Evolutionary conservation across 1,140 invertebrate genomes (phyloP), one percentile per base, ranked within the genome.

Genomic region (Micrasema minimum): DNA sequence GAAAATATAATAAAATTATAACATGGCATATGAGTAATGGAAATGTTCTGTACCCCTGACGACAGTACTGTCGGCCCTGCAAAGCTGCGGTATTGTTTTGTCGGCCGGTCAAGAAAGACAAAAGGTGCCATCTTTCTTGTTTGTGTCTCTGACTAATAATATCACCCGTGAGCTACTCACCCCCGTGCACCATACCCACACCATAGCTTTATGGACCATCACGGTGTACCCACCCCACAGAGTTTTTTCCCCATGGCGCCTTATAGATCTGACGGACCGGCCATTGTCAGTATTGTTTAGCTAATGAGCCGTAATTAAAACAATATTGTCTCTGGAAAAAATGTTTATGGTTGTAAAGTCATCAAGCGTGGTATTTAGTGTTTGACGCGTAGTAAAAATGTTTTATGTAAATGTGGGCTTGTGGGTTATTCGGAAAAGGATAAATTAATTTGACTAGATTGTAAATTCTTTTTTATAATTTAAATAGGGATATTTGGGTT

Each of bases 11-110:
- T n/a, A n/a, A n/a, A n/a, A n/a, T n/a, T n/a, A n/a, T n/a, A n/a
- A n/a, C n/a, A n/a, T n/a, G n/a, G n/a, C n/a, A n/a, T n/a, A n/a
- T n/a, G n/a, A n/a, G n/a, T n/a, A n/a, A n/a, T 45, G 1, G 18
- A 45, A 45, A 45, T n/a, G n/a, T 45, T 45, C n/a, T 6, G n/a
- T 7, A 1, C 9, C 43, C 4, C 2, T 16, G n/a, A 45, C 2
- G 18, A 45, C 18, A 45, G 9, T 45, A 51, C 3, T 18, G 50
- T 51, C 53, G 53, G 53, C 53, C 16, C 14, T 16, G 23, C 35
- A 57, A 37, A 37, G 31, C 16, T 57, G 53, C 53, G 53, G 53
- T 37, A 35, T 57, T 57, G 53, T 57, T 57, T 57, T 57, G 53
- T 57, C 53, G 53, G 53, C 3, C 53, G 6, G 22, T 35, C 14